These are phyloP conservation scores for Volucella inanis DNA, from an alignment of 2,888 invertebrate genomes.

Conservation along the genomic window DNA sequence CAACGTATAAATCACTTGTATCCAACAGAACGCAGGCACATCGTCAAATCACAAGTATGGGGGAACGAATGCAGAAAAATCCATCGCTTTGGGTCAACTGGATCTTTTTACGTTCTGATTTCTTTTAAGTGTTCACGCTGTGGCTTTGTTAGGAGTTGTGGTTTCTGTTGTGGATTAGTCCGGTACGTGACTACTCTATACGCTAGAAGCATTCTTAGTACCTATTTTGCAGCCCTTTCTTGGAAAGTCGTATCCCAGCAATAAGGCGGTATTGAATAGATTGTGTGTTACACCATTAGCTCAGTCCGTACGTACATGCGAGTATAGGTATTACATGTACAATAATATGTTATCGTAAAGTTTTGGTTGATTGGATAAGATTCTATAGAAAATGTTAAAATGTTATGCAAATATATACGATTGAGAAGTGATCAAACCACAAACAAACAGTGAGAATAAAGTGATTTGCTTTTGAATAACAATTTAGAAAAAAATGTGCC, in stretches of 20 bases:
- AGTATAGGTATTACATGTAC: neutral
- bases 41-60: slow-evolving; percentile 41
- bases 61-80: slow-evolving; percentile 48
- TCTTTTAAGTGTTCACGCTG: slow-evolving; percentile 39
- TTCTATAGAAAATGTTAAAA: neutral
- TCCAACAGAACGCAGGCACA: slow-evolving; percentile 33
- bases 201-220: slow-evolving; percentile 21
- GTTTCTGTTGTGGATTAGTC: slow-evolving; percentile 3
- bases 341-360: slow-evolving; percentile 34
- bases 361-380: slow-evolving; percentile 24
- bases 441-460: too few species aligned
- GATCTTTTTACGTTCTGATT: slow-evolving; percentile 35
- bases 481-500: too few species aligned
- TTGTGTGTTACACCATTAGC: neutral
- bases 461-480: too few species aligned
- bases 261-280: neutral
- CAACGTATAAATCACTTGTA: slow-evolving; percentile 19
- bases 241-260: neutral
- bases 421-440: neutral
- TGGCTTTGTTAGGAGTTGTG: slow-evolving; percentile 19
- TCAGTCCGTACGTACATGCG: too few species aligned
- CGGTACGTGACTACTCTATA: slow-evolving; percentile 36
- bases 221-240: slow-evolving; percentile 3
- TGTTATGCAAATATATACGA: neutral
- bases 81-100: slow-evolving; percentile 36